Percentiles rank a stretch among this genome's conserved stretches.
These are phyloP conservation scores for Rhagium mordax DNA, from an alignment of 2,888 invertebrate genomes.

Conservation along the genomic window DNA sequence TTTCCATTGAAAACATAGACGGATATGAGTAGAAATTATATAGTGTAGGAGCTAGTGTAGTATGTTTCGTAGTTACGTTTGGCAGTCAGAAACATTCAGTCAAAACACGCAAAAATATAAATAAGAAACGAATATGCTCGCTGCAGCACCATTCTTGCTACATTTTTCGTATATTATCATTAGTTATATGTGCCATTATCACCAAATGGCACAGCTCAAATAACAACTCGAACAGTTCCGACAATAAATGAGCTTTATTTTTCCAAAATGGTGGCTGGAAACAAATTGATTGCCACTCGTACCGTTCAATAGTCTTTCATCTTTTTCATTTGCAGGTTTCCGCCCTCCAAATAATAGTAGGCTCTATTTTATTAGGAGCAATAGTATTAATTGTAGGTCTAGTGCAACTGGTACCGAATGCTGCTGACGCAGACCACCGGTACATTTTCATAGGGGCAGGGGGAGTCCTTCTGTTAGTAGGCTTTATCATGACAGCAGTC, in stretches of 20 bases:
- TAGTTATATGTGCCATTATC: too few relatives aligned
- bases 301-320: not conserved
- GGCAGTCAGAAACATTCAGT: not conserved
- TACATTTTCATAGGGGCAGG: slow-evolving; percentile 81
- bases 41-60: not conserved
- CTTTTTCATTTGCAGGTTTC: slow-evolving; percentile 71
- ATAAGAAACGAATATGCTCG: too few relatives aligned
- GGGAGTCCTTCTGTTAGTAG: slow-evolving; percentile 76
- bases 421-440: slow-evolving; percentile 83
- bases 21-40: not conserved
- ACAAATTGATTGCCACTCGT: not conserved
- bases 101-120: too few relatives aligned
- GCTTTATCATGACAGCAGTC: slow-evolving; percentile 77
- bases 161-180: too few relatives aligned
- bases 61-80: not conserved
- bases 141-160: too few relatives aligned
- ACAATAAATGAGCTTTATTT: too few relatives aligned
- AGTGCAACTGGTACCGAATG: slow-evolving; percentile 83
- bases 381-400: slow-evolving; percentile 83
- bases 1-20: not conserved
- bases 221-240: too few relatives aligned
- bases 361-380: slow-evolving; percentile 81
- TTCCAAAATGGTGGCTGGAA: too few relatives aligned
- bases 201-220: too few relatives aligned
- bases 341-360: slow-evolving; percentile 82